Percentiles rank a stretch among this genome's conserved stretches.
Evolutionary conservation across 92 coral and sea anemone species (phyloP).

Genomic region (Scolanthus callimorphus): DNA sequence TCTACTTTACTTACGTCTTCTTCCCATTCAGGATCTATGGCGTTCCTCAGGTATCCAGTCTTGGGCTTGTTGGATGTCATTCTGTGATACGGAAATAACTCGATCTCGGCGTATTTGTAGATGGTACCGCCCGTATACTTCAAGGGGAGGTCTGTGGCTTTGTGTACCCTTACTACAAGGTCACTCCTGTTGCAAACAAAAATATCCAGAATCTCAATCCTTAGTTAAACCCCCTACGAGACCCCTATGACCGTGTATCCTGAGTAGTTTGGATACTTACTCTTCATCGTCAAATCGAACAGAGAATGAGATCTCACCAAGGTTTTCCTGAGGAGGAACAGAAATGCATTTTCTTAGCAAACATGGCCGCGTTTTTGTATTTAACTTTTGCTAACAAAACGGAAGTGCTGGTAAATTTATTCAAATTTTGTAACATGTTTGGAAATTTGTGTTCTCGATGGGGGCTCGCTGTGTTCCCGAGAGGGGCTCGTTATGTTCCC

Average conservation of each 20-base stretch:
- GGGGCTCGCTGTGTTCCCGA: too few species aligned
- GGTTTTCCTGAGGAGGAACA: constrained; percentile 67
- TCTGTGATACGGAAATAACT: constrained; percentile 87
- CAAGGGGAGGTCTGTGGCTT: constrained; percentile 70
- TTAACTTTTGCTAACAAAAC: too few species aligned
- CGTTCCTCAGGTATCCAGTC: constrained; percentile 79
- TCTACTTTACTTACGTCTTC: constrained; percentile 57
- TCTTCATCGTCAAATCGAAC: constrained; percentile 65
- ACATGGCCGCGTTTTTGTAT: too few species aligned
- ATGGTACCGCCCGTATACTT: constrained; percentile 83
- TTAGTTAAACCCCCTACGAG: neutral
- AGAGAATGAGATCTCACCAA: constrained; percentile 81
- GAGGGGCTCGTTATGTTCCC: too few species aligned
- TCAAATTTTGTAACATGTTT: too few species aligned
- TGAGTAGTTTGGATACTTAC: constrained; percentile 41
- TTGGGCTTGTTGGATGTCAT: constrained; percentile 76
- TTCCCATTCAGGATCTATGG: constrained; percentile 68
- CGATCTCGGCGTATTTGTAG: constrained; percentile 87
- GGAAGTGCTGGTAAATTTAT: too few species aligned
- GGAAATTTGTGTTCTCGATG: too few species aligned
- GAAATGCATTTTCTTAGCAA: too few species aligned
- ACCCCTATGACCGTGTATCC: too few species aligned
- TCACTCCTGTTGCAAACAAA: constrained; percentile 48
- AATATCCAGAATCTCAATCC: neutral
- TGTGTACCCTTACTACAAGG: constrained; percentile 64